Conservation (phyloP, 1,140 invertebrate species). For the Eurosta solidaginis region DNA sequence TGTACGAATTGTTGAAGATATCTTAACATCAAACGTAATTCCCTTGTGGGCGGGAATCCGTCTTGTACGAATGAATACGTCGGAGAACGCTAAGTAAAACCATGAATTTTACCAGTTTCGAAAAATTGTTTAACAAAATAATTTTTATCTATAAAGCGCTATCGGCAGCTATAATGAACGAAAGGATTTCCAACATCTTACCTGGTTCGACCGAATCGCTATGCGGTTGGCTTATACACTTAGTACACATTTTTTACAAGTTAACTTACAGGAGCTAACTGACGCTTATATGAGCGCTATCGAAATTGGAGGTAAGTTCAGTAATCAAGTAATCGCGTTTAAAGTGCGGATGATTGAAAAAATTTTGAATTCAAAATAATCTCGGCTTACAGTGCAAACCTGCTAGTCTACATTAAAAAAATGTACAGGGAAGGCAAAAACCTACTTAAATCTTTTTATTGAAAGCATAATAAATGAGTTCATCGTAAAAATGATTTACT, state of each 20-base stretch:
- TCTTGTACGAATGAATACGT: not conserved
- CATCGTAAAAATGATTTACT: too few species aligned
- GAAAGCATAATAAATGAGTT: too few species aligned
- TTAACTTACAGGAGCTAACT: conserved; percentile 61
- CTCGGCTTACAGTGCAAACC: too few species aligned
- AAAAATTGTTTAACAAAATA: too few species aligned
- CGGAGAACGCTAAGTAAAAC: not conserved
- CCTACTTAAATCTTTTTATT: too few species aligned
- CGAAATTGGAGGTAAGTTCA: not conserved
- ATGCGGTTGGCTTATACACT: conserved; percentile 63
- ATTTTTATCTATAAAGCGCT: not conserved
- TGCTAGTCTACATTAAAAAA: too few species aligned
- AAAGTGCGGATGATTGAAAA: too few species aligned
- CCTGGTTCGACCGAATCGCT: conserved; percentile 51
- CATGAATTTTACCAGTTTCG: too few species aligned
- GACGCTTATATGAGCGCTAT: conserved; percentile 39
- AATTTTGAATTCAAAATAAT: too few species aligned
- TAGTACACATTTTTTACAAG: conserved; percentile 64
- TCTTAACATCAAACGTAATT: conserved; percentile 45
- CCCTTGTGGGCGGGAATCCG: conserved; percentile 46
- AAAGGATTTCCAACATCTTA: conserved; percentile 47
- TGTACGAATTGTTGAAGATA: conserved; percentile 44
- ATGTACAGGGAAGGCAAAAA: too few species aligned
- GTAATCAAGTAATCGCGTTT: not conserved
- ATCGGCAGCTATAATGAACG: not conserved